Percentiles rank a stretch among this genome's conserved stretches.
Evolutionary conservation across 2,113 vertebrate genomes (phyloP).

Genomic region (Cettia cetti): DNA sequence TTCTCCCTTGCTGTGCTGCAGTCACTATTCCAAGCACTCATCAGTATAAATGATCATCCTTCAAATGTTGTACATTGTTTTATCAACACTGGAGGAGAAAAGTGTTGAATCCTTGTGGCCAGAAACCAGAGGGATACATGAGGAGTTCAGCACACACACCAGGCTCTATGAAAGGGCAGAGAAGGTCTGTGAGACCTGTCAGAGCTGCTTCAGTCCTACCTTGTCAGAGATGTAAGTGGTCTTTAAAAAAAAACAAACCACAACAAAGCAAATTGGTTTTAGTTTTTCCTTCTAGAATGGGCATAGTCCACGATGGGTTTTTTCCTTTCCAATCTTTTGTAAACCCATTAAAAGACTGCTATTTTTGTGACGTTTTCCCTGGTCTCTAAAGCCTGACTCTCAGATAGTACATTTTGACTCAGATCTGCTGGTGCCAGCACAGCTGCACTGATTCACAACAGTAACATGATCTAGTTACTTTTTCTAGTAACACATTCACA

Average conservation of each 20-base stretch:
- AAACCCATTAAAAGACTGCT: background rate
- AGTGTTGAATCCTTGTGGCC: background rate
- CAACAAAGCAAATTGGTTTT: background rate
- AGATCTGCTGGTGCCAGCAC: background rate
- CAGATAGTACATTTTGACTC: background rate
- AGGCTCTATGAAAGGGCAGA: background rate
- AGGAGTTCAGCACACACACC: background rate
- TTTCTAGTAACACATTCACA: conserved; percentile 38
- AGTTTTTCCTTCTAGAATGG: background rate
- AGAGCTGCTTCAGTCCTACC: background rate
- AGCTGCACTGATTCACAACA: conserved; percentile 9
- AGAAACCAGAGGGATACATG: background rate
- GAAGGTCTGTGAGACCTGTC: background rate
- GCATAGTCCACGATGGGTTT: fast-evolving
- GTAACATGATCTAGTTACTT: conserved; percentile 8
- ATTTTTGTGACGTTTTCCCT: background rate
- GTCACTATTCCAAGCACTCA: background rate
- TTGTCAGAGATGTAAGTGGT: background rate
- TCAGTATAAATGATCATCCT: background rate
- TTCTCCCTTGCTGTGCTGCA: background rate
- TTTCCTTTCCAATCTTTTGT: background rate
- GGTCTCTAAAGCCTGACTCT: background rate
- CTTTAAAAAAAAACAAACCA: background rate
- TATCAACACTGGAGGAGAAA: background rate
- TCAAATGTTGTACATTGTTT: background rate